Percentiles rank a stretch among this genome's conserved stretches.
Evolutionary conservation across 1,140 invertebrate species (phyloP).

Genomic region (Laupala kohalensis): DNA sequence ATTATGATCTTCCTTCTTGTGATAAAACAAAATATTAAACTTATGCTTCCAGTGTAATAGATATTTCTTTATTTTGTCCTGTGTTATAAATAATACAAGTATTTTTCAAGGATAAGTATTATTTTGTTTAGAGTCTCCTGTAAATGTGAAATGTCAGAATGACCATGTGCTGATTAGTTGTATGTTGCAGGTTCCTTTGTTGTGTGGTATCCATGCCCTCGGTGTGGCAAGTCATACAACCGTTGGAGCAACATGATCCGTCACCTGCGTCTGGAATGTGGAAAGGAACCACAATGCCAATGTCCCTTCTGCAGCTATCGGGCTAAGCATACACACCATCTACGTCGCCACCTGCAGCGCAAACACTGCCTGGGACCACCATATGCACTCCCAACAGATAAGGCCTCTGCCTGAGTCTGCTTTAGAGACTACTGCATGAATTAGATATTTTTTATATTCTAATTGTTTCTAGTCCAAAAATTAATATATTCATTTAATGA

Average conservation of each 20-base stretch:
- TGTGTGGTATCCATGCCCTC: slow-evolving; percentile 18
- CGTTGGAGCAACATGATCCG: slow-evolving; percentile 32
- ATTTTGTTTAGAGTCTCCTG: not conserved
- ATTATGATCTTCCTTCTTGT: too few relatives aligned
- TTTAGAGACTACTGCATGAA: too few relatives aligned
- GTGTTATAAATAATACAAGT: too few relatives aligned
- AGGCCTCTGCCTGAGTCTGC: too few relatives aligned
- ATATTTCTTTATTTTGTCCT: too few relatives aligned
- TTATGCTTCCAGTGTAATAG: too few relatives aligned
- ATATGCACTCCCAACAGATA: not conserved
- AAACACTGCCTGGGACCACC: not conserved
- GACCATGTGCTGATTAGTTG: not conserved
- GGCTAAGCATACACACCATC: slow-evolving; percentile 23
- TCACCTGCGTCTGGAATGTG: slow-evolving; percentile 23
- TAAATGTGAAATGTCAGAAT: not conserved
- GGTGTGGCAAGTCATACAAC: slow-evolving; percentile 23
- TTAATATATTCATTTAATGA: too few relatives aligned
- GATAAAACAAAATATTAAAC: too few relatives aligned
- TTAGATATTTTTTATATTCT: too few relatives aligned
- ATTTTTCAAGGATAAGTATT: too few relatives aligned
- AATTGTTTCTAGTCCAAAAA: too few relatives aligned
- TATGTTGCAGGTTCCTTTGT: not conserved
- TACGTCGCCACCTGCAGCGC: not conserved
- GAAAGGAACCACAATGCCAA: slow-evolving; percentile 27
- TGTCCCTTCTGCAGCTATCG: slow-evolving; percentile 34